These are phyloP conservation scores for Dasysyrphus albostriatus DNA, from an alignment of 2,888 invertebrate species.

Conservation along the genomic window DNA sequence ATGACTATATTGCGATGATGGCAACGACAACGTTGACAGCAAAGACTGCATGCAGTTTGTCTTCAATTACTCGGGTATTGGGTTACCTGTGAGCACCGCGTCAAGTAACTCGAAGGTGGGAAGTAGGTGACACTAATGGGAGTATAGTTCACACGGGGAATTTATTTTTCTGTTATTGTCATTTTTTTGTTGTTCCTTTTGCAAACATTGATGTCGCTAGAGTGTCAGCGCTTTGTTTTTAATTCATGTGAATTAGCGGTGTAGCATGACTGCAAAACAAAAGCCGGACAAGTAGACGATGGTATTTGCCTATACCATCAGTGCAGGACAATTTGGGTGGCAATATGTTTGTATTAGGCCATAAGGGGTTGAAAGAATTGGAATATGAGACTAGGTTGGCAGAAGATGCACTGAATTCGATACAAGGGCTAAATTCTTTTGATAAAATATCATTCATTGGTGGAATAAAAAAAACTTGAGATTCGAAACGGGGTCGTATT, in stretches of 20 bases:
- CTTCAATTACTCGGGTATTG: slow-evolving; percentile 74
- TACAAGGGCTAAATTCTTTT: slow-evolving; percentile 32
- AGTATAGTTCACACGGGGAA: slow-evolving; percentile 58
- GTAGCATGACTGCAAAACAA: slow-evolving; percentile 58
- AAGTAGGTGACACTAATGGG: slow-evolving; percentile 68
- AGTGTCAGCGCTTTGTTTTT: slow-evolving; percentile 67
- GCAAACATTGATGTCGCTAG: slow-evolving; percentile 49
- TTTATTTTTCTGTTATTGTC: slow-evolving; percentile 39
- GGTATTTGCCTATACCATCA: neutral
- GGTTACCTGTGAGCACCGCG: slow-evolving; percentile 73
- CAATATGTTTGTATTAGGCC: no score
- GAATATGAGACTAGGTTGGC: slow-evolving; percentile 30
- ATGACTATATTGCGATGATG: slow-evolving; percentile 15
- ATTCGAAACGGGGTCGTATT: slow-evolving; percentile 21
- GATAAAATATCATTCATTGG: slow-evolving; percentile 8
- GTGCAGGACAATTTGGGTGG: slow-evolving; percentile 3
- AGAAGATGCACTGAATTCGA: slow-evolving; percentile 43
- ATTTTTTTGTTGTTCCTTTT: slow-evolving; percentile 12
- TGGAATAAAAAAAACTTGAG: neutral
- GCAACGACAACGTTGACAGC: slow-evolving; percentile 47
- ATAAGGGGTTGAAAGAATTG: slow-evolving; percentile 22
- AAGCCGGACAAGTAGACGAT: slow-evolving; percentile 25
- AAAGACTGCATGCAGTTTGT: slow-evolving; percentile 72
- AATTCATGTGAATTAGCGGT: slow-evolving; percentile 71
- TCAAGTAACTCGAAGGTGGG: slow-evolving; percentile 72